A percentile compares a stretch with the other conserved stretches of the same genome.
Evolutionary conservation across 23 tunicate genomes (phyloP).

Genomic region (Trididemnum clinides): DNA sequence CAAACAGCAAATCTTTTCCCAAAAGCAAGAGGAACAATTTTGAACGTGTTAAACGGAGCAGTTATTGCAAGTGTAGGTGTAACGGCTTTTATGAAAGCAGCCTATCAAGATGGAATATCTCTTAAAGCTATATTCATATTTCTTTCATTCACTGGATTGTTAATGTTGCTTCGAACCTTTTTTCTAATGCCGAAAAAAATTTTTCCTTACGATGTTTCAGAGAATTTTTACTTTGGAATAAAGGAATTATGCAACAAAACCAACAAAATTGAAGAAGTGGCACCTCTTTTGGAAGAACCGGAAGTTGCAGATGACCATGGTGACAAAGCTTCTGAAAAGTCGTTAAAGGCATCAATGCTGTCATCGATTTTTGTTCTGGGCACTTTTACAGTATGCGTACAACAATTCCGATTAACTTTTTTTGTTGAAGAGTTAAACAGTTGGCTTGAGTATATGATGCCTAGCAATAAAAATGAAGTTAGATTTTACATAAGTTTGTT

Average conservation of each 20-base stretch:
- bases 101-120: background rate
- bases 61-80: background rate
- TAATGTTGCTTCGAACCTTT: background rate
- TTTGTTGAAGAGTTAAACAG: background rate
- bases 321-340: background rate
- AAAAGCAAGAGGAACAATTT: background rate
- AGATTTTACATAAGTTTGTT: background rate
- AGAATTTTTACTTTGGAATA: background rate
- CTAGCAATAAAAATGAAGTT: background rate
- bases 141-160: background rate
- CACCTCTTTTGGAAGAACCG: background rate
- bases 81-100: background rate
- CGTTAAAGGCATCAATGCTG: background rate
- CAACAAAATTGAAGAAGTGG: background rate
- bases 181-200: background rate
- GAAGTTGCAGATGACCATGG: background rate
- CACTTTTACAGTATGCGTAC: background rate
- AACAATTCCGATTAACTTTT: background rate
- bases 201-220: background rate
- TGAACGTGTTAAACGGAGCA: background rate
- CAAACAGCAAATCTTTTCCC: background rate
- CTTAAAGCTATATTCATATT: background rate
- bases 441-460: background rate
- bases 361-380: background rate
- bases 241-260: background rate